Evolutionary conservation across 1,140 invertebrate species (phyloP).

Genomic region (Zeugodacus cucurbitae): DNA sequence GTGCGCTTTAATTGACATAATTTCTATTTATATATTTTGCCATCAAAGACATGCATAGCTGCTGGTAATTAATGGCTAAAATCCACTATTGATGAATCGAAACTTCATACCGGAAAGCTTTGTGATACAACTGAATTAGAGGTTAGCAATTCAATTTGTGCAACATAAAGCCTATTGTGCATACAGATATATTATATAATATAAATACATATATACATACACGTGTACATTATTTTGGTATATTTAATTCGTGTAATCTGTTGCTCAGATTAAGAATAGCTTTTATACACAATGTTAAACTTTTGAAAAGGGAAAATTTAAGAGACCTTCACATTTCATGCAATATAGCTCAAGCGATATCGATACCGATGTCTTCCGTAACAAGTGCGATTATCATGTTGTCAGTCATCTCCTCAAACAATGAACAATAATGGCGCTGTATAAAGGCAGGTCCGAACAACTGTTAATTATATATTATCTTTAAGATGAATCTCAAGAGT

Average conservation of each 20-base stretch:
- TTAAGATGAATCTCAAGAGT: too few species aligned
- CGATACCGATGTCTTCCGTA: too few species aligned
- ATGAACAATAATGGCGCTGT: too few species aligned
- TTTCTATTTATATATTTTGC: not conserved
- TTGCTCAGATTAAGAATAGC: not conserved
- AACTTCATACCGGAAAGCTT: too few species aligned
- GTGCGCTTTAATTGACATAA: not conserved
- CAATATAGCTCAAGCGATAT: too few species aligned
- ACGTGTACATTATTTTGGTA: not conserved
- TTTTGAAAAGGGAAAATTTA: too few species aligned
- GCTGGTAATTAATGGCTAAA: not conserved
- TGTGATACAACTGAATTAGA: not conserved
- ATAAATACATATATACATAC: too few species aligned
- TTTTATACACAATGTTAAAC: not conserved
- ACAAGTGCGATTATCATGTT: too few species aligned
- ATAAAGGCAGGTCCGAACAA: too few species aligned
- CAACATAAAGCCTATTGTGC: not conserved
- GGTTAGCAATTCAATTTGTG: not conserved
- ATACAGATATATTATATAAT: not conserved
- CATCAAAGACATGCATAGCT: not conserved
- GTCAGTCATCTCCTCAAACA: too few species aligned
- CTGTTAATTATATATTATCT: too few species aligned
- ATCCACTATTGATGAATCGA: not conserved
- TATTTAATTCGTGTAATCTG: not conserved
- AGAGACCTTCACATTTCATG: too few species aligned